Conservation (phyloP, 2,888 invertebrate species). For the Tachina lurida region DNA sequence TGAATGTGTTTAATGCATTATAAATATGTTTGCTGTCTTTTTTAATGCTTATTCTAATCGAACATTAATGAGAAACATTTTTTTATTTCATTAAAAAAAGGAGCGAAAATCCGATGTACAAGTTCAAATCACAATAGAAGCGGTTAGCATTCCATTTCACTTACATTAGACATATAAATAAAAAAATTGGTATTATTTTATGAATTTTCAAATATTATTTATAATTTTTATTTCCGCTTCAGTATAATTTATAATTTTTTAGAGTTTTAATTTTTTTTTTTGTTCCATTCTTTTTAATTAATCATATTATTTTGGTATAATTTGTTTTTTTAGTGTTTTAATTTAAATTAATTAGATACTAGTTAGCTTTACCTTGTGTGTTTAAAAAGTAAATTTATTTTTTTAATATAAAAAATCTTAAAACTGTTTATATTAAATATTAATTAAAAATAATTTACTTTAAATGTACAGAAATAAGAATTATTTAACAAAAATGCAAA, state of each 20-base stretch:
- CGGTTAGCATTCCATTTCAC: too few relatives aligned
- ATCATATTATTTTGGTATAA: conserved; percentile 59
- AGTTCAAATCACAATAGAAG: too few relatives aligned
- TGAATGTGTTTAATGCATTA: too few relatives aligned
- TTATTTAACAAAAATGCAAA: conserved; percentile 45
- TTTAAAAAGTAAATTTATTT: conserved; percentile 70
- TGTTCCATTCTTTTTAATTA: conserved; percentile 67
- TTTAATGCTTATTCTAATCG: too few relatives aligned
- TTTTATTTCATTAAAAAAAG: too few relatives aligned
- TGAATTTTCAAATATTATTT: conserved; percentile 74
- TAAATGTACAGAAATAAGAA: conserved; percentile 55
- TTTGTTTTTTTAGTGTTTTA: conserved; percentile 62
- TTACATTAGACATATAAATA: not conserved
- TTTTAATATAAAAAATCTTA: conserved; percentile 72
- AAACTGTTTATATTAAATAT: conserved; percentile 62
- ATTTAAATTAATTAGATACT: conserved; percentile 66
- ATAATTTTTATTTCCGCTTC: conserved; percentile 74
- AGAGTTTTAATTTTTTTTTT: conserved; percentile 52
- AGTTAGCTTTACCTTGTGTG: conserved; percentile 71
- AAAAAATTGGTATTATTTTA: conserved; percentile 55
- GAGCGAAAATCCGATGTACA: too few relatives aligned
- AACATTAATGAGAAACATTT: too few relatives aligned
- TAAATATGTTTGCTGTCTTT: too few relatives aligned
- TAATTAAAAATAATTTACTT: conserved; percentile 53
- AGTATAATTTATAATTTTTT: conserved; percentile 71